These are phyloP conservation scores for Amphibalanus amphitrite DNA, from an alignment of 1,140 invertebrate genomes.

Conservation along the genomic window DNA sequence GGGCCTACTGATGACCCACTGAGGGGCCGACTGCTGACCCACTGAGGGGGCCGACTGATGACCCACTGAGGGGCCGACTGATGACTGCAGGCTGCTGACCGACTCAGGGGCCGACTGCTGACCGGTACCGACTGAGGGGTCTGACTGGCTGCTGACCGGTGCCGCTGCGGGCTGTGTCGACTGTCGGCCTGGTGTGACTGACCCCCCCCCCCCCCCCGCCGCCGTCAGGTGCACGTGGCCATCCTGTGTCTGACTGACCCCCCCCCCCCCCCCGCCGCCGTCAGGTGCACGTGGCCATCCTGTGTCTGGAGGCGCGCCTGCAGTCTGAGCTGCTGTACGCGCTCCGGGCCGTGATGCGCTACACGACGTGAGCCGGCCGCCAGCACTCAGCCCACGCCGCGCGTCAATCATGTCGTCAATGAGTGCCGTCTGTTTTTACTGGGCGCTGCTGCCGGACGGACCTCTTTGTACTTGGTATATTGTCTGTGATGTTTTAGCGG, in stretches of 20 bases:
- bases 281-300: slow-evolving; percentile 78
- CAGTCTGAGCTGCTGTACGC: slow-evolving; percentile 74
- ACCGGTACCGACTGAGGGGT: too few relatives aligned
- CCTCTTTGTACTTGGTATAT: neutral
- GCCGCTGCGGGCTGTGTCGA: too few relatives aligned
- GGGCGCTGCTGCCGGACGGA: too few relatives aligned
- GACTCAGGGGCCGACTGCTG: too few relatives aligned
- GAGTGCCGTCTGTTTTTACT: neutral
- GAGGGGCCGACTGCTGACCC: too few relatives aligned
- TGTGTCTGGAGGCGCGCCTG: slow-evolving; percentile 72
- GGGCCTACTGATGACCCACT: too few relatives aligned
- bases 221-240: slow-evolving; percentile 80
- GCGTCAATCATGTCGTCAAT: neutral
- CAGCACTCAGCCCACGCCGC: too few relatives aligned
- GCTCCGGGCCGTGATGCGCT: slow-evolving; percentile 50
- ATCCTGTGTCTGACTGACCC: slow-evolving; percentile 40
- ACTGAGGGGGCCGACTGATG: too few relatives aligned
- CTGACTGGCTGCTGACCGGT: too few relatives aligned
- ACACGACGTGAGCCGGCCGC: neutral
- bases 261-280: slow-evolving; percentile 23
- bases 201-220: slow-evolving; percentile 22
- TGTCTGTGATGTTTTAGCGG: neutral
- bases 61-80: too few relatives aligned
- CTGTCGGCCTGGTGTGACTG: too few relatives aligned
- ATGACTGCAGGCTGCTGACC: too few relatives aligned